Conservation (phyloP, 1,140 invertebrate genomes). For the Dinothrombium tinctorium region DNA sequence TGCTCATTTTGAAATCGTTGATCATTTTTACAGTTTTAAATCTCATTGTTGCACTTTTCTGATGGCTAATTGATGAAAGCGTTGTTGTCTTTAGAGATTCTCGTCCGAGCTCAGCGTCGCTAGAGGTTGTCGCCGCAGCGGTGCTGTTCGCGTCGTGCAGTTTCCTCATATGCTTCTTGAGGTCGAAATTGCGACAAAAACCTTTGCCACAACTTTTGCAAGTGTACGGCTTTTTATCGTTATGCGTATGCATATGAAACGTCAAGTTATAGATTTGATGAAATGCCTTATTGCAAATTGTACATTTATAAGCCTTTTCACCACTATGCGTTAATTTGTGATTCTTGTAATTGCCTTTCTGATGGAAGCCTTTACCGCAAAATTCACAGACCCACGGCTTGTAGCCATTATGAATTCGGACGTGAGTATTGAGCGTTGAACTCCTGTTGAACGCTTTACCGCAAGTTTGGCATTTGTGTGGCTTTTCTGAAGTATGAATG, state of each 20-base stretch:
- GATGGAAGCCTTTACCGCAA: slow-evolving; percentile 88
- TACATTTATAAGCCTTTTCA: slow-evolving; percentile 89
- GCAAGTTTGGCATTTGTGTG: slow-evolving; percentile 78
- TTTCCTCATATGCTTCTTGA: slow-evolving; percentile 96
- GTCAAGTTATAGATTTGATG: slow-evolving; percentile 96
- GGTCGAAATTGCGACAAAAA: slow-evolving; percentile 93
- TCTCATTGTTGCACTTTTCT: no score
- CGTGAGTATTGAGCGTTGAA: slow-evolving; percentile 89
- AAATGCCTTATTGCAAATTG: slow-evolving; percentile 86
- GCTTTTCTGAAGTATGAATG: slow-evolving; percentile 91
- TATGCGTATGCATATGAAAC: slow-evolving; percentile 28
- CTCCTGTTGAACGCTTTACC: slow-evolving; percentile 94
- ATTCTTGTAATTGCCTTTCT: slow-evolving; percentile 98
- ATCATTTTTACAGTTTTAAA: no score
- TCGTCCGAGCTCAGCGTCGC: no score
- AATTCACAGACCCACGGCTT: slow-evolving; percentile 87
- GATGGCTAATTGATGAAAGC: no score
- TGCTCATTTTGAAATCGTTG: no score
- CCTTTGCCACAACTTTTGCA: slow-evolving; percentile 83
- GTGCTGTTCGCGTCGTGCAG: slow-evolving; percentile 32
- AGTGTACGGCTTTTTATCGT: slow-evolving; percentile 82
- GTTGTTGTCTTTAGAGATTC: no score
- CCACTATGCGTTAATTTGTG: slow-evolving; percentile 89
- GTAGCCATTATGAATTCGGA: slow-evolving; percentile 81
- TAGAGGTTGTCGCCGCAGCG: no score